These are phyloP conservation scores for Anolis carolinensis DNA, from an alignment of 2,113 vertebrate genomes.

Conservation along the genomic window DNA sequence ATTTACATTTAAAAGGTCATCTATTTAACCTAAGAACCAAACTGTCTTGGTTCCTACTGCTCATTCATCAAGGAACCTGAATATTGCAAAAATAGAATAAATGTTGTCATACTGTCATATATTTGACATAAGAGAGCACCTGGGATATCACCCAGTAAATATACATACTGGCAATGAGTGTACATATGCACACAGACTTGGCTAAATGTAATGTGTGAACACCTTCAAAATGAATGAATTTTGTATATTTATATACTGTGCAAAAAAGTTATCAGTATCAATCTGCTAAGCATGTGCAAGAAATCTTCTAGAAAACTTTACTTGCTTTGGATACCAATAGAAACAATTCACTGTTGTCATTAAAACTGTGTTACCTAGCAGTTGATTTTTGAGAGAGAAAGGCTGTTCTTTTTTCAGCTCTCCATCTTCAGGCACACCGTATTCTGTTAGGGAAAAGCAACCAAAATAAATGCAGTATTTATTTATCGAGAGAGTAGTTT, in stretches of 20 bases:
- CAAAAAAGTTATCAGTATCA: not conserved
- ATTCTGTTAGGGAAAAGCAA: constrained; percentile 76
- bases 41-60: not conserved
- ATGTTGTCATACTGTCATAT: not conserved
- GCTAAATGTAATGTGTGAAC: not conserved
- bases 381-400: constrained; percentile 86
- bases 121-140: not conserved
- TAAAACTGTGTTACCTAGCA: constrained; percentile 79
- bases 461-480: not conserved
- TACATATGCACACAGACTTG: not conserved
- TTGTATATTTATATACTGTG: not conserved
- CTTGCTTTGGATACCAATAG: not conserved
- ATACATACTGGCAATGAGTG: no score
- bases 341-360: not conserved
- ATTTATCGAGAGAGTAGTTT: not conserved
- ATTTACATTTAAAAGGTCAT: no score
- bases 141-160: not conserved
- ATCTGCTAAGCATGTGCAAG: not conserved
- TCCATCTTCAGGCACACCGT: constrained; percentile 88
- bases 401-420: constrained; percentile 82
- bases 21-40: not conserved
- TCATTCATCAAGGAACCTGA: not conserved
- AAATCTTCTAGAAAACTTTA: not conserved
- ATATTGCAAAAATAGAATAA: not conserved
- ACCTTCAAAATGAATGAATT: not conserved